Evolutionary conservation across 2,797 vertebrate species (phyloP).

Genomic region (Onychomys leucogaster): DNA sequence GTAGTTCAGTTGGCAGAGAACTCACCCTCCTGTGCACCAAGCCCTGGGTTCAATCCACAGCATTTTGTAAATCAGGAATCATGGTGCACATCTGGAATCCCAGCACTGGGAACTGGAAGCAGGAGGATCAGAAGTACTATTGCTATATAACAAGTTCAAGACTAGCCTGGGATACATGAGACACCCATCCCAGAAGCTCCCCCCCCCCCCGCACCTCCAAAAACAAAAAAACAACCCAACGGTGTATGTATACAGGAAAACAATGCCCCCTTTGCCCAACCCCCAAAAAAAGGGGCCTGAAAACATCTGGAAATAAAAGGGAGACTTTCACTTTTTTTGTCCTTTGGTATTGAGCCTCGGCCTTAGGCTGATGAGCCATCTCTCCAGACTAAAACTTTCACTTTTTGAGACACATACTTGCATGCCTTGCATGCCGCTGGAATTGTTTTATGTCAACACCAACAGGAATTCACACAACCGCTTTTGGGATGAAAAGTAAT

Average conservation of each 20-base stretch:
- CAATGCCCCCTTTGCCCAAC: too few species aligned
- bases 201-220: too few species aligned
- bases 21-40: not conserved
- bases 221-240: not conserved
- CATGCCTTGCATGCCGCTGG: not conserved
- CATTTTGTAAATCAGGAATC: not conserved
- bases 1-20: not conserved
- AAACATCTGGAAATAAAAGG: not conserved
- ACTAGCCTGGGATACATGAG: not conserved
- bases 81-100: not conserved
- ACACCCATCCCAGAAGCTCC: not conserved
- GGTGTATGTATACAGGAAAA: not conserved
- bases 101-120: not conserved
- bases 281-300: not conserved
- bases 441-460: not conserved
- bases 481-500: constrained; percentile 34
- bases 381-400: not conserved
- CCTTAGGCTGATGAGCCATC: not conserved
- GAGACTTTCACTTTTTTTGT: not conserved
- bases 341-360: not conserved
- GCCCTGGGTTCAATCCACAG: not conserved
- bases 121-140: not conserved
- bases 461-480: not conserved
- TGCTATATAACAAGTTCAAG: not conserved
- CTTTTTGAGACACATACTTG: not conserved